phyloP scores from a whole-genome alignment of 2,888 invertebrate genomes.

The Maniola hyperantus region DNA sequence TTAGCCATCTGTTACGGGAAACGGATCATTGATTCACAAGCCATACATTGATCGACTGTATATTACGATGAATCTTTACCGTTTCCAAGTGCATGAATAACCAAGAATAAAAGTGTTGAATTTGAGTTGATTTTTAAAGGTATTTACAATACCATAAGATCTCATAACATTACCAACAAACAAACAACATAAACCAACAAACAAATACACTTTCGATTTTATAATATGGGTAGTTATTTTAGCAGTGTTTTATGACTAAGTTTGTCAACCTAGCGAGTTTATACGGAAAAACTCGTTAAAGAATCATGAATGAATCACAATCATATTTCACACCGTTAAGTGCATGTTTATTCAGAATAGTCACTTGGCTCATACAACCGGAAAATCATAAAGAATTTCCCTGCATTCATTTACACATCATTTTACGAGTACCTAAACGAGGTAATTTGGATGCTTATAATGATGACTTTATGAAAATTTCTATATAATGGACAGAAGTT shows the following conservation, averaged over 20 bases:
- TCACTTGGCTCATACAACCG: not conserved
- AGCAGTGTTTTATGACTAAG: too few relatives aligned
- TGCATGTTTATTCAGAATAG: not conserved
- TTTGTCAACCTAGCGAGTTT: not conserved
- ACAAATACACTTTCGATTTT: too few relatives aligned
- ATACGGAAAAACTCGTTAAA: not conserved
- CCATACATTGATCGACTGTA: conserved; percentile 5
- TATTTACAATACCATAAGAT: too few relatives aligned
- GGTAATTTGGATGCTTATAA: conserved; percentile 8
- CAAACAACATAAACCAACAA: too few relatives aligned
- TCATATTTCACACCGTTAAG: conserved; percentile 1
- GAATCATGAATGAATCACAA: conserved; percentile 8
- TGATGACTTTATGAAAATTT: conserved; percentile 13
- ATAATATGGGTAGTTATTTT: too few relatives aligned
- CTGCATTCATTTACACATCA: too few relatives aligned
- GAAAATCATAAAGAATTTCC: not conserved
- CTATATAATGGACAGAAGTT: conserved; percentile 2
- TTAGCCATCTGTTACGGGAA: conserved; percentile 9
- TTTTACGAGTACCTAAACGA: not conserved
- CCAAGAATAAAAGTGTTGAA: not conserved
- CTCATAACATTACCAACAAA: too few relatives aligned
- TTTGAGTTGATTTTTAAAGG: not conserved
- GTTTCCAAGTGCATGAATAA: not conserved
- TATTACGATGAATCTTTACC: not conserved
- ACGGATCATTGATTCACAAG: not conserved